phyloP scores from a whole-genome alignment of 2,888 invertebrate species.

The Muschampia plurimacula region DNA sequence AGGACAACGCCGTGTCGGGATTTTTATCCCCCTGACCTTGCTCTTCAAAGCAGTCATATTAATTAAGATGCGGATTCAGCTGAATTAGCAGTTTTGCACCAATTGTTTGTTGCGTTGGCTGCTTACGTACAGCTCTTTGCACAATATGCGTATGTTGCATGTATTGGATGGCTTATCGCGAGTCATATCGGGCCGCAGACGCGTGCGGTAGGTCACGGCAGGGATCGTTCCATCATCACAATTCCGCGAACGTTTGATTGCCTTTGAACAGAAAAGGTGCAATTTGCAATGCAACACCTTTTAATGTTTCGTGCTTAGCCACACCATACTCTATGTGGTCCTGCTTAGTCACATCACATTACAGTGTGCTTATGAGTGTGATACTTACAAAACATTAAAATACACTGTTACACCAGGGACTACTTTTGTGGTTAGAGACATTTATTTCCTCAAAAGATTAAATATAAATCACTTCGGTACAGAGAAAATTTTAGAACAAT shows the following conservation, averaged over 20 bases:
- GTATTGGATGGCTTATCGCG: not conserved
- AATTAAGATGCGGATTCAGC: not conserved
- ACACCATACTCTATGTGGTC: too few relatives aligned
- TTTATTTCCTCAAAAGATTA: too few relatives aligned
- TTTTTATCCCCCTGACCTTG: not conserved
- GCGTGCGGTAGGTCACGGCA: slow-evolving; percentile 2
- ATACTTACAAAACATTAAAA: too few relatives aligned
- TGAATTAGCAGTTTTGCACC: not conserved
- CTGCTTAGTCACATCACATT: too few relatives aligned
- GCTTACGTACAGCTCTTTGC: not conserved
- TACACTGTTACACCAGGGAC: too few relatives aligned
- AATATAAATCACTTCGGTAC: too few relatives aligned
- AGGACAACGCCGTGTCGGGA: not conserved
- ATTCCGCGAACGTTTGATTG: not conserved
- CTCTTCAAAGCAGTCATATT: not conserved
- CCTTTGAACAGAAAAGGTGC: not conserved
- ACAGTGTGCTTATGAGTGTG: too few relatives aligned
- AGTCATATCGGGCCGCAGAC: not conserved
- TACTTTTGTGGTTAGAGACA: too few relatives aligned
- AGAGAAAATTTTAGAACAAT: too few relatives aligned
- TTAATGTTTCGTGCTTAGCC: too few relatives aligned
- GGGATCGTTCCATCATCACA: not conserved
- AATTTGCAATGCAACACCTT: too few relatives aligned
- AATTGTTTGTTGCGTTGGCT: not conserved
- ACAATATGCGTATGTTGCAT: not conserved